Base-by-base conservation (phyloP, 1,140 invertebrate species). In the Andricus grossulariae region DNA sequence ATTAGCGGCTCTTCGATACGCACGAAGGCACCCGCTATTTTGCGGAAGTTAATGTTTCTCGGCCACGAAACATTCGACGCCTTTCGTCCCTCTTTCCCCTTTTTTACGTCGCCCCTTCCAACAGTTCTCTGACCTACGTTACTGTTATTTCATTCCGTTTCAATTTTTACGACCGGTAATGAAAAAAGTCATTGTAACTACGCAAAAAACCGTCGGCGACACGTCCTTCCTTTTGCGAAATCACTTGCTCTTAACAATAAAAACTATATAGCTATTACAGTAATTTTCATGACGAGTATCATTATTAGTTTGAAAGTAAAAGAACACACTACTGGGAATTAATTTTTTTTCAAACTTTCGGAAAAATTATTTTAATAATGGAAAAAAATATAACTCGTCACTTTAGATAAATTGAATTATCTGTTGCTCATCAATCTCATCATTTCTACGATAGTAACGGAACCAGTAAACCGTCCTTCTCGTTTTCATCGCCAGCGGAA, bases 21-120 rank as follows among this genome's bases (percentile, higher is more conserved):
- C 60, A 66, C 60, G 60, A 66, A 66, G 60, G 60, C 60, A 66
- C 60, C 25, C 32, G 60, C 60, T 39, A 21, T 66, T 66, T 39
- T 66, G 21, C 60, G 60, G 60, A 45, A 66, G 60, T 66, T 66
- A 66, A 66, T 66, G 60, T 66, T 66, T 66, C 60, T 39, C 60
- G 25, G 32, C 60, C 32, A 66, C 60, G 60, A 66, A 66, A 66
- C 60, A 66, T 12, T 66, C 60, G 8, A 66, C 60, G 60, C 32
- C 60, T 66, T 39, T 66, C 39, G 60, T 66, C 25, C 32, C 60
- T 66, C 60, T 32, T 66, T 66, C 60, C 60, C 15, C 32, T 45
- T 66, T 66, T 66, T 39, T 32, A 39, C 60, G 60, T 66, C n/a
- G 32, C 60, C 60, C 60, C 25, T 66, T 66, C 39, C 32, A 66